Base-by-base conservation (phyloP, 2,113 vertebrate genomes). In the Ciconia maguari region DNA sequence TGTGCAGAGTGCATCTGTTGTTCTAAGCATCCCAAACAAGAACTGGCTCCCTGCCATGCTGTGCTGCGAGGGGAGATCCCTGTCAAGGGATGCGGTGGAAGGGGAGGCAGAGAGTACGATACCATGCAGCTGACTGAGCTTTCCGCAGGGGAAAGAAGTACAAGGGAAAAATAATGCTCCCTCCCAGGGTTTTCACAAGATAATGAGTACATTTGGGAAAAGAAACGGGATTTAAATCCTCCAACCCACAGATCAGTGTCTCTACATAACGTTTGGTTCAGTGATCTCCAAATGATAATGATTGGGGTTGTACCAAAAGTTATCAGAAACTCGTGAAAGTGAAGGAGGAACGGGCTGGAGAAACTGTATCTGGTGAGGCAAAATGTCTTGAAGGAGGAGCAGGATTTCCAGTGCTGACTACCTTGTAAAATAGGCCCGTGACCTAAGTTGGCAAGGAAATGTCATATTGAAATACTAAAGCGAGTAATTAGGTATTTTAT, bases 31-130 rank as follows among this genome's bases (percentile, higher is more conserved):
- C 65, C 58, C 57, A 42, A 79, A 58, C 5, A 44, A 41, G 51
- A 58, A 14, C 21, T 0, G 0, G 8, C 62, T 88, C 57, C 75
- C 29, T 32, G 41, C 1, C 3, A 0, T 4, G 41, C 58, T 76
- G 55, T 3, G 1, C 41, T 79, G 25, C 0, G 0, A 55, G 49
- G 17, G 41, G 17, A 74, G 36, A 10, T 83, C 55, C 6, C 48
- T 44, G 60, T 18, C 57, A 11, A 52, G 94, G 24, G 41, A 19
- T 1, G 4, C 2, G 5, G 74, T 36, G 44, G 49, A 93, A 83
- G 44, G 9, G 18, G 44, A 82, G 61, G 44, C 49, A 78, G 26
- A 71, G 52, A 44, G 44, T 24, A 13, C 48, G 62, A 15, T 76
- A 41, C 34, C 1, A 1, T 51, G 46, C 19, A 34, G 20, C 15